Evolutionary conservation across 2,888 invertebrate genomes (phyloP).

Genomic region (Heliconius erato): DNA sequence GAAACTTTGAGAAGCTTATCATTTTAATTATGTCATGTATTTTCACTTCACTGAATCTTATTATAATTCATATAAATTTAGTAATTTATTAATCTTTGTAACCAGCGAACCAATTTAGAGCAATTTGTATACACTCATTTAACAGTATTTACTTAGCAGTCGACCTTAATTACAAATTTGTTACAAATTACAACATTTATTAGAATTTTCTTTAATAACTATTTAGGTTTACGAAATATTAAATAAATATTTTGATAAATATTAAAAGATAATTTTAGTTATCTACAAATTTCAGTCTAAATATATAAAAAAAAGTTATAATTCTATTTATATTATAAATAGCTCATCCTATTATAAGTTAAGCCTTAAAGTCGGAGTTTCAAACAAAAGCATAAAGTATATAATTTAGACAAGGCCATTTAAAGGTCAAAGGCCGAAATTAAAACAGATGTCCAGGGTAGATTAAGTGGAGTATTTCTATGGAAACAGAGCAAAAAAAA

Average conservation of each 20-base stretch:
- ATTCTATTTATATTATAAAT: neutral
- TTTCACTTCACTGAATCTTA: neutral
- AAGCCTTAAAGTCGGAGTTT: neutral
- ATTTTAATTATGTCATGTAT: neutral
- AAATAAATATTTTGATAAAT: neutral
- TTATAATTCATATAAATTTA: neutral
- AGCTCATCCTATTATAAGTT: constrained; percentile 10
- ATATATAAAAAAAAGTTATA: neutral
- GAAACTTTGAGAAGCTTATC: neutral
- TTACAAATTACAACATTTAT: neutral
- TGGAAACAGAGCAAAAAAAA: constrained; percentile 52
- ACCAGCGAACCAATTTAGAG: neutral
- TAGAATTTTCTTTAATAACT: neutral
- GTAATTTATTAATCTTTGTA: neutral
- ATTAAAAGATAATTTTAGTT: neutral
- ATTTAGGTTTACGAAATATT: neutral
- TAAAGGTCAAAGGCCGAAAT: constrained; percentile 15
- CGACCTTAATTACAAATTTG: neutral
- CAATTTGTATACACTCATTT: neutral
- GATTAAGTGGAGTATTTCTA: constrained; percentile 14
- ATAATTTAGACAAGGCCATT: neutral
- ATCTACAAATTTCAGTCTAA: neutral
- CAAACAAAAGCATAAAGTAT: neutral
- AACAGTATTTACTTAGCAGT: neutral
- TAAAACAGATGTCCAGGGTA: constrained; percentile 26